Base-by-base conservation (phyloP, 2,888 invertebrate species). In the Chrysotoxum bicinctum region DNA sequence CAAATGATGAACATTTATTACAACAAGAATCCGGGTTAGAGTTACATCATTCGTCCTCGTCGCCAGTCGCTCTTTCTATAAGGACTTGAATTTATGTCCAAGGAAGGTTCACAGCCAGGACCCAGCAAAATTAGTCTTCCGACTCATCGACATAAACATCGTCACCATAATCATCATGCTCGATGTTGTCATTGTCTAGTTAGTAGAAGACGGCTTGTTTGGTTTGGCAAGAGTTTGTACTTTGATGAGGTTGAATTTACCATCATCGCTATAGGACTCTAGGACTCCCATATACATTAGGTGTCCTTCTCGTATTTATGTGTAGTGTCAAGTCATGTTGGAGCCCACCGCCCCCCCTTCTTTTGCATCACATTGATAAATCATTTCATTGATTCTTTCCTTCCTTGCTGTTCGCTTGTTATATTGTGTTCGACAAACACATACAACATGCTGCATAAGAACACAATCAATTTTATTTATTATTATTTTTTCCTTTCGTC, bases 1-100 rank as follows among this genome's bases (percentile, higher is more conserved):
- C 80, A 84, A 84, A 84, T 84, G 80, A 75, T 80, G 75, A 80
- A 84, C 84, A 84, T 84, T 84, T 84, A 84, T 84, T 76, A 84
- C 80, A 37, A 84, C 84, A 84, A 75, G 75, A 72, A 84, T 80
- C 75, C 75, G 84, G 80, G 80, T 84, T 84, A 80, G 80, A 84
- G 80, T 84, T 80, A 84, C 84, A 80, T 72, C 75, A 84, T 84
- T 84, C 80, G 80, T 84, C 70, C 58, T 75, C 48, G 52, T 54
- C 30, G 66, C 4, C 12, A 35, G 21, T 10, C 14, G 32, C 40
- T 37, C 62, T 52, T 30, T 26, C n/a, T n/a, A 62, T 73, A 52
- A 26, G 54, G 66, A 60, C 60, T 64, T 30, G 64, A 32, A 40
- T 30, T 32, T 35, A 50, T 50, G 16, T 21, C n/a, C 1, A 48